Evolutionary conservation across 2,113 vertebrate genomes (phyloP).

Genomic region (Halichoeres trimaculatus): DNA sequence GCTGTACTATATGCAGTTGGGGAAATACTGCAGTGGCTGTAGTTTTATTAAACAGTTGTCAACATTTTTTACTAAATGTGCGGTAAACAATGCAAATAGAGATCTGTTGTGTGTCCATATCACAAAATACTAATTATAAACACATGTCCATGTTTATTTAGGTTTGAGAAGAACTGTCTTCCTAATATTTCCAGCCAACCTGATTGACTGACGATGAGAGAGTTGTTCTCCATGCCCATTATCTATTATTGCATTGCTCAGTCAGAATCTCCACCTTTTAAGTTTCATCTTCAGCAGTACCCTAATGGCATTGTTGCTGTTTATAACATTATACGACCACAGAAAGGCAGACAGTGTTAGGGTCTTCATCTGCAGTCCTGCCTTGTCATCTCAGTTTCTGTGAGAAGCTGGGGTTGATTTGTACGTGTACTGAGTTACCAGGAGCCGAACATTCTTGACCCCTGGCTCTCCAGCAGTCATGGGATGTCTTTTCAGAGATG

Average conservation of each 20-base stretch:
- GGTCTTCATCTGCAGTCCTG: constrained; percentile 9
- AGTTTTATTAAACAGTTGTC: too few species aligned
- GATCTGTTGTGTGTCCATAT: neutral
- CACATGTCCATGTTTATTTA: too few species aligned
- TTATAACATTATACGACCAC: neutral
- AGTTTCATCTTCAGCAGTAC: neutral
- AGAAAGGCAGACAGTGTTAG: neutral
- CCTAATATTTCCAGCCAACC: too few species aligned
- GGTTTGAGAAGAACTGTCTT: too few species aligned
- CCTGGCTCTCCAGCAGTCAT: constrained; percentile 28
- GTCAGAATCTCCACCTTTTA: too few species aligned
- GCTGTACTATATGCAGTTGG: too few species aligned
- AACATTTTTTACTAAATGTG: neutral
- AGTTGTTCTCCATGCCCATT: neutral
- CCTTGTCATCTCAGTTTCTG: constrained; percentile 23
- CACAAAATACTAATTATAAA: too few species aligned
- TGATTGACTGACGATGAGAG: neutral
- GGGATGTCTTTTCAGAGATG: constrained; percentile 21
- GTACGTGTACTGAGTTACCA: constrained; percentile 44
- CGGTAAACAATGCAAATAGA: neutral
- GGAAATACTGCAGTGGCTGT: too few species aligned
- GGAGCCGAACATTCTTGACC: constrained; percentile 52
- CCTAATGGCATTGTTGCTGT: neutral
- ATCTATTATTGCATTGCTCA: too few species aligned
- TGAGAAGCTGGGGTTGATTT: constrained; percentile 44